Percentiles rank a stretch among this genome's conserved stretches.
Evolutionary conservation across 2,888 invertebrate genomes (phyloP).

Genomic region (Branchipolynoe longqiensis): DNA sequence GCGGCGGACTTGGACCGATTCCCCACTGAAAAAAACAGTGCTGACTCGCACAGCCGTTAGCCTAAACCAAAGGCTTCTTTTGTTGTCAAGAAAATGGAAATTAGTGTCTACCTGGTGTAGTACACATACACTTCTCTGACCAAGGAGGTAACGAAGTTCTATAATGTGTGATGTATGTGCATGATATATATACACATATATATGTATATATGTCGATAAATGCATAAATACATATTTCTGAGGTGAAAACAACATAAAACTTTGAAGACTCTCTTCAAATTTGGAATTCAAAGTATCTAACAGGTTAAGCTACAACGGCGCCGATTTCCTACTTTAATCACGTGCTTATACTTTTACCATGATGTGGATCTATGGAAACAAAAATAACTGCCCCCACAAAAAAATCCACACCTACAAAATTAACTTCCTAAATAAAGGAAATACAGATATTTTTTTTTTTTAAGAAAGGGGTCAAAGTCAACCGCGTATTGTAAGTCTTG

Average conservation of each 20-base stretch:
- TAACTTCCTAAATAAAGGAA: neutral
- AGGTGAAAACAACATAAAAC: no score
- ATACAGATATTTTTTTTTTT: neutral
- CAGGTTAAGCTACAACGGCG: neutral
- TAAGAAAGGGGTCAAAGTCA: constrained; percentile 8
- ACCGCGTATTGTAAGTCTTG: neutral
- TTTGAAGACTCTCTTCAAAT: no score
- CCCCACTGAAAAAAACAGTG: neutral
- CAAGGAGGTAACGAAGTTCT: neutral
- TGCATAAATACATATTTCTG: no score
- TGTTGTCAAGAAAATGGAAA: no score
- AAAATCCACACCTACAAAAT: neutral
- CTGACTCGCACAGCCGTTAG: neutral
- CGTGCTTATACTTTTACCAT: neutral
- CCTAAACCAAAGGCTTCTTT: neutral
- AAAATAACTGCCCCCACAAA: no score
- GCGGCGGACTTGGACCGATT: neutral
- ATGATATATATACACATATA: no score
- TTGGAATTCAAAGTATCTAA: neutral
- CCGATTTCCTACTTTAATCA: neutral
- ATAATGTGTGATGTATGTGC: neutral
- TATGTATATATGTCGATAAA: no score
- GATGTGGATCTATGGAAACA: neutral
- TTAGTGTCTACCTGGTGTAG: neutral
- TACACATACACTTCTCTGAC: no score